A percentile compares a stretch with the other conserved stretches of the same genome.
Conservation (phyloP, 2,888 invertebrate genomes). For the Cheilosia vernalis region DNA sequence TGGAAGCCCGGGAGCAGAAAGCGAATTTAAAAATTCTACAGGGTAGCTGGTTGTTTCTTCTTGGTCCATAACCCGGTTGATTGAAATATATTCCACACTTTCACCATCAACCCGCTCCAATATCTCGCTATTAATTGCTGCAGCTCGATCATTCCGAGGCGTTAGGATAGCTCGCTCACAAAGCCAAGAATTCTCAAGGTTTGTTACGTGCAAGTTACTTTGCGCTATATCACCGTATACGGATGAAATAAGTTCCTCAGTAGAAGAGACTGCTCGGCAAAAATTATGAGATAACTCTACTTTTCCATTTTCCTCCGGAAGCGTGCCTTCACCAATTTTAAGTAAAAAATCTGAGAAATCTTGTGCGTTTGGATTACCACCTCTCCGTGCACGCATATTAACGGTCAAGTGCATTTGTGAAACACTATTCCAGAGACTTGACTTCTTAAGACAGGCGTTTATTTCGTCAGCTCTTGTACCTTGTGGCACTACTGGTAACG, state of each 20-base stretch:
- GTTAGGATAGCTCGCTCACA: not conserved
- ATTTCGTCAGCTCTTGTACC: not conserved
- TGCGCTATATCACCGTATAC: not conserved
- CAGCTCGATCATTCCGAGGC: not conserved
- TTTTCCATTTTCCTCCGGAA: too few relatives aligned
- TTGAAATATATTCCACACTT: too few relatives aligned
- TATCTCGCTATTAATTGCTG: not conserved
- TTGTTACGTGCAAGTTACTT: too few relatives aligned
- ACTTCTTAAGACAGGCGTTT: not conserved
- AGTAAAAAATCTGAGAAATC: too few relatives aligned
- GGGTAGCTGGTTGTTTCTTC: too few relatives aligned
- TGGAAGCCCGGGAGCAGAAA: too few relatives aligned
- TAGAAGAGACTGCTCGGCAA: too few relatives aligned
- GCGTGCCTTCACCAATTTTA: too few relatives aligned
- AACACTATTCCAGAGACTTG: not conserved
- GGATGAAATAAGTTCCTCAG: not conserved
- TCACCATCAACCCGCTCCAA: too few relatives aligned
- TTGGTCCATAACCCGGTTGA: not conserved
- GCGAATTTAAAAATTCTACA: too few relatives aligned
- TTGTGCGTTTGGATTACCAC: too few relatives aligned
- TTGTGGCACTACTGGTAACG: not conserved
- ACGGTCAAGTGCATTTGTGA: not conserved
- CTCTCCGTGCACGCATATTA: not conserved
- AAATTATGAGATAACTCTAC: too few relatives aligned
- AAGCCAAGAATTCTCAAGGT: not conserved